Evolutionary conservation across 2,888 invertebrate species (phyloP).

Genomic region (Nudaria mundana): DNA sequence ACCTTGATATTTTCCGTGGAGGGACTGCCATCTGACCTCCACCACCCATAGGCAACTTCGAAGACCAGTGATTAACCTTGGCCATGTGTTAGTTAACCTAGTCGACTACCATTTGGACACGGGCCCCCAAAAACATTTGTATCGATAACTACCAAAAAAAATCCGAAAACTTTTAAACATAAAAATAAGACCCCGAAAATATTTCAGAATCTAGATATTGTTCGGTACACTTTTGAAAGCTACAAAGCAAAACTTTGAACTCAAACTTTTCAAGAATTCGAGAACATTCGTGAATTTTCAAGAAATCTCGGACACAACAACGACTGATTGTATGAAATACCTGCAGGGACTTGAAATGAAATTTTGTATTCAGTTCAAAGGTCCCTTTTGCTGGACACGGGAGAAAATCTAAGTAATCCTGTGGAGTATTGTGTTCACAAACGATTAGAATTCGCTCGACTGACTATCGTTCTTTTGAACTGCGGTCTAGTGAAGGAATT

Average conservation of each 20-base stretch:
- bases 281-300: conserved; percentile 12
- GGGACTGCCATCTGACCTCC: too few relatives aligned
- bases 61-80: too few relatives aligned
- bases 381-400: conserved; percentile 4
- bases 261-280: conserved; percentile 19
- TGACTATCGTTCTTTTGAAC: background rate
- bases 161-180: conserved; percentile 1
- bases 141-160: too few relatives aligned
- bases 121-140: too few relatives aligned
- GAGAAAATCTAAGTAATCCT: too few relatives aligned
- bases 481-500: too few relatives aligned
- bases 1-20: too few relatives aligned
- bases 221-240: conserved; percentile 2
- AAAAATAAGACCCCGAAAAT: background rate
- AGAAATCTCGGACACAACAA: conserved; percentile 13
- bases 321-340: conserved; percentile 16
- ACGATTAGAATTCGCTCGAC: conserved; percentile 1
- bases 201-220: conserved; percentile 11
- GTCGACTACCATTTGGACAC: too few relatives aligned
- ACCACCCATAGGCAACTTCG: too few relatives aligned
- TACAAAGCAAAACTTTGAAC: conserved; percentile 16
- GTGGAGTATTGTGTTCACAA: background rate
- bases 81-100: too few relatives aligned
- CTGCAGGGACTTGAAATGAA: conserved; percentile 4
- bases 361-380: conserved; percentile 17